Evolutionary conservation across 2,113 vertebrate genomes (phyloP).

Genomic region (Symphodus melops): DNA sequence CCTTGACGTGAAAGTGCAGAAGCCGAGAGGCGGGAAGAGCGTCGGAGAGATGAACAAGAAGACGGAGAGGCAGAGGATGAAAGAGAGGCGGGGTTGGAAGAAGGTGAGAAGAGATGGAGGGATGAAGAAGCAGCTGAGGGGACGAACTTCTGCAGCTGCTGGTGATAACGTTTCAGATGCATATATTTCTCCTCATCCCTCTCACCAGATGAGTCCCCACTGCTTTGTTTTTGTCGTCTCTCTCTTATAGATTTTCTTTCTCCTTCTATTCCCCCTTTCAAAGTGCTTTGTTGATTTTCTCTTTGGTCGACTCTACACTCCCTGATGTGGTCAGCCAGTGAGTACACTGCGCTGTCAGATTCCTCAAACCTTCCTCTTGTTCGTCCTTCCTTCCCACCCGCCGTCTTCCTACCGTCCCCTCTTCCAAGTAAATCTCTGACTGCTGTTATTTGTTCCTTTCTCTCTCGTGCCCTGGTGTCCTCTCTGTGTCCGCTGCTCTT

Average conservation of each 20-base stretch:
- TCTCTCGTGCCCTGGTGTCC: conserved; percentile 32
- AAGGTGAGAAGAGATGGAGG: conserved; percentile 17
- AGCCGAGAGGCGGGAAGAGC: background rate
- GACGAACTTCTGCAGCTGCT: conserved; percentile 86
- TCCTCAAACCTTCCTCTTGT: conserved; percentile 18
- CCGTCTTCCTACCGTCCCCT: conserved; percentile 4
- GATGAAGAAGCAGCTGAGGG: conserved; percentile 68
- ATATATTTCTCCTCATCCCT: conserved; percentile 83
- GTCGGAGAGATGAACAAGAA: background rate
- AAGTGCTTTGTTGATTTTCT: conserved; percentile 1
- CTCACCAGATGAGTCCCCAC: background rate
- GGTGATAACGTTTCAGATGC: conserved; percentile 88
- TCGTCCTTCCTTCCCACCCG: background rate
- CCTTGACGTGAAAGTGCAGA: conserved; percentile 67
- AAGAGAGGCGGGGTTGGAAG: conserved; percentile 31
- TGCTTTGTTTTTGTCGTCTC: conserved; percentile 37
- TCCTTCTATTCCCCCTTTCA: background rate
- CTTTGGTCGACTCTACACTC: conserved; percentile 33
- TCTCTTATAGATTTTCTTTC: conserved; percentile 27
- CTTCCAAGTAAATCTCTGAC: conserved; percentile 61
- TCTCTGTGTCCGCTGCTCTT: conserved; percentile 53
- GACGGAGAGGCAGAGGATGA: conserved; percentile 15
- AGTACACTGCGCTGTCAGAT: background rate
- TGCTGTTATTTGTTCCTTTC: conserved; percentile 66
- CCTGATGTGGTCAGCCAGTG: background rate